Evolutionary conservation across 2,888 invertebrate genomes (phyloP).

Genomic region (Caenorhabditis plicata): DNA sequence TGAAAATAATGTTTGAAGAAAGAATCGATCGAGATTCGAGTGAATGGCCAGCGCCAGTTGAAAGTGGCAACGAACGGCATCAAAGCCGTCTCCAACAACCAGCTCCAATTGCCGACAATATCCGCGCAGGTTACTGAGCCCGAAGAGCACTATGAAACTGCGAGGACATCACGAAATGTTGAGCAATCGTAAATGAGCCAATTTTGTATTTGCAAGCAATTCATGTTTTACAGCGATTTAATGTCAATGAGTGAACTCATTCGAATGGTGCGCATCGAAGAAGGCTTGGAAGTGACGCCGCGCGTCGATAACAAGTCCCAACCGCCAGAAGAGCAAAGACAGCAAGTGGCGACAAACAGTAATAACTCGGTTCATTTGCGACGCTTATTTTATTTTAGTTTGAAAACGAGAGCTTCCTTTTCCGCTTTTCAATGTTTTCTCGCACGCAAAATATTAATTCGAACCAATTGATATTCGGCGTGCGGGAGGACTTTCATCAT

Average conservation of each 20-base stretch:
- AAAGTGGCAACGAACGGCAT: too few relatives aligned
- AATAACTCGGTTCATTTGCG: background rate
- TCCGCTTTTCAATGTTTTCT: too few relatives aligned
- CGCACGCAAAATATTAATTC: too few relatives aligned
- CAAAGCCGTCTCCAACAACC: too few relatives aligned
- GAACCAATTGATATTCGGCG: too few relatives aligned
- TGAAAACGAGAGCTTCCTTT: too few relatives aligned
- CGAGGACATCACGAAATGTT: background rate
- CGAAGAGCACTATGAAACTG: background rate
- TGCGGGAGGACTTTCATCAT: too few relatives aligned
- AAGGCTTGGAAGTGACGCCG: conserved; percentile 29
- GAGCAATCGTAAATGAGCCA: background rate
- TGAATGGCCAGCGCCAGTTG: background rate
- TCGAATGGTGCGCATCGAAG: conserved; percentile 25
- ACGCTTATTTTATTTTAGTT: too few relatives aligned
- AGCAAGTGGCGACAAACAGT: background rate
- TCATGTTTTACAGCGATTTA: conserved; percentile 16
- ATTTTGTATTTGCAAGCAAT: background rate
- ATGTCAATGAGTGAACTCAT: conserved; percentile 24
- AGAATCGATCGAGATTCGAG: background rate
- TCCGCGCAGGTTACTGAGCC: background rate
- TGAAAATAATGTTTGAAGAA: background rate
- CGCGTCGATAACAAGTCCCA: too few relatives aligned
- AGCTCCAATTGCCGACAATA: too few relatives aligned
- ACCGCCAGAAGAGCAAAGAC: background rate